phyloP scores from a whole-genome alignment of 2,797 vertebrate species.

The Lagodon rhomboides region DNA sequence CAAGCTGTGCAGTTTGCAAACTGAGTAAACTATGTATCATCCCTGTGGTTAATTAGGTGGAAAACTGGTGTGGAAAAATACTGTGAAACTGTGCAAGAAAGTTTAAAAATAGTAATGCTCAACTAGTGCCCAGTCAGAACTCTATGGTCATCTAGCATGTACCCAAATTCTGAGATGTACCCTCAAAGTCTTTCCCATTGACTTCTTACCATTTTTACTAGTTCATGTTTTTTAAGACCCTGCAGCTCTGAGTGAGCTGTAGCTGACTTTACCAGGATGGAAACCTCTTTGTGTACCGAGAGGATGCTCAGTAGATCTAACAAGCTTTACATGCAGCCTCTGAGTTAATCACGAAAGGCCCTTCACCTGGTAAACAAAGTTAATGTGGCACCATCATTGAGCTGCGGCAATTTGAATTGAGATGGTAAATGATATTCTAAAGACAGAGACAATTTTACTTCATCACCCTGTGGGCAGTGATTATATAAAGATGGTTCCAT shows the following conservation, averaged over 20 bases:
- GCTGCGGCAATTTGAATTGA: constrained; percentile 6
- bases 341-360: constrained; percentile 1
- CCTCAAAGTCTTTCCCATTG: not conserved
- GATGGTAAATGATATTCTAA: not conserved
- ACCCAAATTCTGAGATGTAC: not conserved
- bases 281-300: not conserved
- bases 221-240: not conserved
- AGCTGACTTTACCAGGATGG: not conserved
- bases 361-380: not conserved
- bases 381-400: not conserved
- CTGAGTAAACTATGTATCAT: not conserved
- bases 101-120: not conserved
- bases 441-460: not conserved
- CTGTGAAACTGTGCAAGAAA: not conserved
- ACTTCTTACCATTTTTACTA: constrained; percentile 23
- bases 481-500: not conserved
- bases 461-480: not conserved
- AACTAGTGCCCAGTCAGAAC: not conserved
- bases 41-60: constrained; percentile 1
- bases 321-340: not conserved
- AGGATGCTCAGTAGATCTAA: not conserved
- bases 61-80: not conserved
- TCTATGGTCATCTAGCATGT: not conserved
- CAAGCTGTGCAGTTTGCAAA: not conserved
- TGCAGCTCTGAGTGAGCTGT: not conserved